A percentile compares a stretch with the other conserved stretches of the same genome.
Evolutionary conservation across 2,113 vertebrate genomes (phyloP).

Genomic region (Columbina picui): DNA sequence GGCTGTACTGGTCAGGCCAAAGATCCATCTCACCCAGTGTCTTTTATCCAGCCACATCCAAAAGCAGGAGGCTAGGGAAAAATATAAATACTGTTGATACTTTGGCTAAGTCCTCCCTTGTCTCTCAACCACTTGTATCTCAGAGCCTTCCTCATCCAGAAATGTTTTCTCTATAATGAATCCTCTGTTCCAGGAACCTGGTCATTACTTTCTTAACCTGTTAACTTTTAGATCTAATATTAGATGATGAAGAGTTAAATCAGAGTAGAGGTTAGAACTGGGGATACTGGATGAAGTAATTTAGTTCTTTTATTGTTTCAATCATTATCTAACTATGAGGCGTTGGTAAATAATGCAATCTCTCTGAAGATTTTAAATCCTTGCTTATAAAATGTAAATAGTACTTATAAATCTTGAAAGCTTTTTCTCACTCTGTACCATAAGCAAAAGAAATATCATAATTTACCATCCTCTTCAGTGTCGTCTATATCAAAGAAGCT

Average conservation of each 20-base stretch:
- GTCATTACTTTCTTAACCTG: neutral
- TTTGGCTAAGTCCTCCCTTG: neutral
- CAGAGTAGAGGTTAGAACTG: neutral
- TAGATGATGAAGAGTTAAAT: neutral
- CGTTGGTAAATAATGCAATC: constrained; percentile 10
- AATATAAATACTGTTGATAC: neutral
- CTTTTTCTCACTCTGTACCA: neutral
- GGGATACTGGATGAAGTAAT: neutral
- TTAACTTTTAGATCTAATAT: neutral
- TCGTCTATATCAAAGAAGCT: neutral
- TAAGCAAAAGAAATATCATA: neutral
- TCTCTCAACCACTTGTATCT: neutral
- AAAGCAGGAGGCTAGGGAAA: neutral
- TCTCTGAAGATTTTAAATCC: neutral
- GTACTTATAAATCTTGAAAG: neutral
- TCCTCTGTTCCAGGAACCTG: neutral
- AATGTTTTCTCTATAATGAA: neutral
- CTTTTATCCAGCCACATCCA: neutral
- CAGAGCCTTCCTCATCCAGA: neutral
- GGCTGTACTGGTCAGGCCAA: neutral
- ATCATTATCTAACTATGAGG: neutral
- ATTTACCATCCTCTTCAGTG: neutral
- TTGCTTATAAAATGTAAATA: neutral
- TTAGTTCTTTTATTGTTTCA: constrained; percentile 6
- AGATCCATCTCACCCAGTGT: neutral